Conservation (phyloP, 2,113 vertebrate genomes). For the Hoplias malabaricus region DNA sequence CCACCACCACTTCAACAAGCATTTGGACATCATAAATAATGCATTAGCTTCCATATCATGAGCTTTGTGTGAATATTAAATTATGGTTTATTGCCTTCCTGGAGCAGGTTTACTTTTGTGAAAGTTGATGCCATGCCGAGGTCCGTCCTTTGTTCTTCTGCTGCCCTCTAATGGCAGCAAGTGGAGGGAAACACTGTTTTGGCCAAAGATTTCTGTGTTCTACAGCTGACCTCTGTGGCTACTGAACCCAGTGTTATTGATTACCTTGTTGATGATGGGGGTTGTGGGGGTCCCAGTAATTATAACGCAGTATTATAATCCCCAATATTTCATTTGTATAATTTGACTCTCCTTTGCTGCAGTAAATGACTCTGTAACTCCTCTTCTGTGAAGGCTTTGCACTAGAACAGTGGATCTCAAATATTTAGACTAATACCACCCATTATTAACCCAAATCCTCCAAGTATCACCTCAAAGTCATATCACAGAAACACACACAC, state of each 20-base stretch:
- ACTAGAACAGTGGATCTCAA: no score
- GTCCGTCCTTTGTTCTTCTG: conserved; percentile 46
- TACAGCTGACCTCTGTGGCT: background rate
- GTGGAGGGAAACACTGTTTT: background rate
- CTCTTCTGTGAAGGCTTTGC: no score
- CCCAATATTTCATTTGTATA: no score
- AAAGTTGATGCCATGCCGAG: background rate
- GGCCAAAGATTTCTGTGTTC: background rate
- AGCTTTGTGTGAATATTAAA: background rate
- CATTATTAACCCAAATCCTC: no score
- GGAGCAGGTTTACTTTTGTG: background rate
- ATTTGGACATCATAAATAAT: background rate
- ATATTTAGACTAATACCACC: no score
- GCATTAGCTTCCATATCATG: background rate
- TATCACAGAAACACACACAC: no score
- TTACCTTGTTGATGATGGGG: no score
- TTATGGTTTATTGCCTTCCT: conserved; percentile 4
- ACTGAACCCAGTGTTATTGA: background rate
- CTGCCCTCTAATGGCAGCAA: conserved; percentile 66
- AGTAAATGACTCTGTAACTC: no score
- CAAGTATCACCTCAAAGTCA: no score
- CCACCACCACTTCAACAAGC: background rate
- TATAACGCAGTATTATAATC: no score
- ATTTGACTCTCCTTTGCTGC: no score
- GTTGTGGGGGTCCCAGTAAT: no score